Evolutionary conservation across 2,113 vertebrate genomes (phyloP).

Genomic region (Sturnira hondurensis): DNA sequence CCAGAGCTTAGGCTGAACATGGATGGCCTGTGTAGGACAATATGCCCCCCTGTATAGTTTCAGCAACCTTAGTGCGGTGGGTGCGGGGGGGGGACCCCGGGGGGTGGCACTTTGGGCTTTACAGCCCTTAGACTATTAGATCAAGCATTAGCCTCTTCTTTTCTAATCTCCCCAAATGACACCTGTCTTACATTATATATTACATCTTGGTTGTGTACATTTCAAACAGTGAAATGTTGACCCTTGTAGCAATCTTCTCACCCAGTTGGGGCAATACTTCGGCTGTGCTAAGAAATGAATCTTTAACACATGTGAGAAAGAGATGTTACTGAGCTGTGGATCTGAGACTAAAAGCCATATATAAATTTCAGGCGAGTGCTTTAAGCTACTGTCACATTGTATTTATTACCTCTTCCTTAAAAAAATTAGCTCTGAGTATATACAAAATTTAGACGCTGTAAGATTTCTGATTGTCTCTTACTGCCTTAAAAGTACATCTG

Average conservation of each 20-base stretch:
- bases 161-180: not conserved
- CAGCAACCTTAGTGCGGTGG: not conserved
- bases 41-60: not conserved
- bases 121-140: not conserved
- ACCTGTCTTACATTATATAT: not conserved
- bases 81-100: not conserved
- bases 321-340: not conserved
- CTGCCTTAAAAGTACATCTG: not conserved
- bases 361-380: not conserved
- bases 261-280: not conserved
- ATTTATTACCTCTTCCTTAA: not conserved
- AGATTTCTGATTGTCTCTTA: not conserved
- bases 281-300: not conserved
- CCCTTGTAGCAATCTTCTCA: not conserved
- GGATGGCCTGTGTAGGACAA: not conserved
- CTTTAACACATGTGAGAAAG: not conserved
- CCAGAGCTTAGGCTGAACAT: not conserved
- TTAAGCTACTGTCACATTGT: not conserved
- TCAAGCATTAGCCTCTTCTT: not conserved
- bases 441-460: not conserved
- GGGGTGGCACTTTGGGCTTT: not conserved
- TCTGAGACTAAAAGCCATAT: not conserved
- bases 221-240: not conserved
- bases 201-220: not conserved
- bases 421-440: not conserved